These are phyloP conservation scores for Sarcophaga rosellei DNA, from an alignment of 2,888 invertebrate species.

Conservation along the genomic window DNA sequence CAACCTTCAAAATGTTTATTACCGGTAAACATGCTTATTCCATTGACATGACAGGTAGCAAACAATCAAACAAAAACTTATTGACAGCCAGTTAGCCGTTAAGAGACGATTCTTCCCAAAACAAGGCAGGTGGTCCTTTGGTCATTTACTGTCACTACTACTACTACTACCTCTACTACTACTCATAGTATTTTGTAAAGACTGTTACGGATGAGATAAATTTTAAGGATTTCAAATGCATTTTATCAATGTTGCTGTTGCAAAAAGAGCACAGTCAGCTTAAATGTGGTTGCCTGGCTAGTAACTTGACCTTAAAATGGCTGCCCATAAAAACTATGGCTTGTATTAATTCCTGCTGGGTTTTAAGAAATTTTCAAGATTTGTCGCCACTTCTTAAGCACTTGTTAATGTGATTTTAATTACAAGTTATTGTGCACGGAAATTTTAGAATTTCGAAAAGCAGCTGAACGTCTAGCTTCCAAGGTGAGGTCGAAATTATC, in stretches of 20 bases:
- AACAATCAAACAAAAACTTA: background rate
- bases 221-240: constrained; percentile 6
- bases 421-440: constrained; percentile 20
- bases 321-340: background rate
- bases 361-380: constrained; percentile 39
- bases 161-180: no score
- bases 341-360: constrained; percentile 16
- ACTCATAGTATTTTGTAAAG: background rate
- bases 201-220: background rate
- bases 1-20: background rate
- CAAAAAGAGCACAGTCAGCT: background rate
- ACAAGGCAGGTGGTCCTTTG: constrained; percentile 47
- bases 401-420: constrained; percentile 63
- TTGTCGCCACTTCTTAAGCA: constrained; percentile 53
- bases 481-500: no score
- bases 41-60: no score
- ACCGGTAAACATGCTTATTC: background rate
- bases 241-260: background rate
- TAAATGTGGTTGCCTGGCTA: background rate
- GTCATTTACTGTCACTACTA: background rate
- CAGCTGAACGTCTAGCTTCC: no score
- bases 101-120: background rate
- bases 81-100: constrained; percentile 10
- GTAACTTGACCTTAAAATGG: no score
- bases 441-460: no score